Base-by-base conservation (phyloP, 1,140 invertebrate species). In the Heterodera schachtii region DNA sequence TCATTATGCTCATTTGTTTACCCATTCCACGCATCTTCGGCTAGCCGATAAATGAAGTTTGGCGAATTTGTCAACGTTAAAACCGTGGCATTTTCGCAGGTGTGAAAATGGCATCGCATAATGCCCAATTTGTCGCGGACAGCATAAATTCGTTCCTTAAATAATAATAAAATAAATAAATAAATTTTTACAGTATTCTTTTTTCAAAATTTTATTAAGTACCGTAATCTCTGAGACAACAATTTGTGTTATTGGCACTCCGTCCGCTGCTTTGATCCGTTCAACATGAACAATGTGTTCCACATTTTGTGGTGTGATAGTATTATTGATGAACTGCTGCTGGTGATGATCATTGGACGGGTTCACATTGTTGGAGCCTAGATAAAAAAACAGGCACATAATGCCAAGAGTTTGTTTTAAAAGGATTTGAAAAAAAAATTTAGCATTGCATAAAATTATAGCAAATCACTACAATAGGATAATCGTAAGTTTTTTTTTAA, bases 11-110 rank as follows among this genome's bases (percentile, higher is more conserved):
- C 1, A 31, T 44, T 43, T 41, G 19, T 77, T 19, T 74, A 86
- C 73, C 85, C 85, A 80, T 86, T 86, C 73, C 70, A 87, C 4
- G 79, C 60, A 78, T 86, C 85, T n/a, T 82, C 67, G 31, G 80
- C 85, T n/a, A 86, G 79, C 41, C 49, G 31, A 41, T 81, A 74
- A 43, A 86, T 86, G 66, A 64, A 87, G n/a, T 73, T 78, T 5
- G 80, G 67, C 2, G 80, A 66, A 47, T 70, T 83, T 3, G 85
- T 85, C 57, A 74, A 31, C 70, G 81, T 43, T 49, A 81, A 49
- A n/a, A 79, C 79, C 21, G 73, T 46, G 19, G 85, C 70, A 81
- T 78, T 86, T 46, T 43, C 74, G 67, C 80, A 86, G 47, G 19
- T 43, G 8, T 46, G n/a, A 13, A 84, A 57, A 11, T 70, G 52